These are phyloP conservation scores for Camponotus pennsylvanicus DNA, from an alignment of 1,140 invertebrate species.

Conservation along the genomic window DNA sequence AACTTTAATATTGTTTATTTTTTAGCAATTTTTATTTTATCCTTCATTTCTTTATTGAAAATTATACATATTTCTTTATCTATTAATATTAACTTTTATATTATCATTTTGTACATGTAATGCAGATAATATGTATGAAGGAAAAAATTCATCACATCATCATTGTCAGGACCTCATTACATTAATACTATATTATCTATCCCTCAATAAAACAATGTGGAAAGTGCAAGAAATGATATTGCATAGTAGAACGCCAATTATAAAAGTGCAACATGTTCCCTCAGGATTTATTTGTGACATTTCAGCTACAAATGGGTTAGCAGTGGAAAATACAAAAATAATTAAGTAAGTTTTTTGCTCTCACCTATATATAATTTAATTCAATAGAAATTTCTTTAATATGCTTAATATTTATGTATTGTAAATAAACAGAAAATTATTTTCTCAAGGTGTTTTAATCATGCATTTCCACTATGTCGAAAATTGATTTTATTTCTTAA, in stretches of 20 bases:
- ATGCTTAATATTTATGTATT: too few species aligned
- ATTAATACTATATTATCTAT: neutral
- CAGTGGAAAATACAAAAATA: conserved; percentile 86
- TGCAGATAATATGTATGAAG: neutral
- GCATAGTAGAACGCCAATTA: conserved; percentile 85
- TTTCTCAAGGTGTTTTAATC: conserved; percentile 79
- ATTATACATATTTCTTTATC: neutral
- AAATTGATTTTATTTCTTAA: conserved; percentile 83
- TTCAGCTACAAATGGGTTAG: conserved; percentile 86
- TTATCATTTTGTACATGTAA: neutral
- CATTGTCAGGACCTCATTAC: neutral
- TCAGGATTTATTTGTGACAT: conserved; percentile 86
- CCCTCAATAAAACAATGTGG: conserved; percentile 49
- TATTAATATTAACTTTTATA: neutral
- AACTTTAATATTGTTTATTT: too few species aligned
- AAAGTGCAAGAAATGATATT: conserved; percentile 44
- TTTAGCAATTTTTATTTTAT: neutral
- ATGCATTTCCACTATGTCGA: conserved; percentile 78
- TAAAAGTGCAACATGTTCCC: conserved; percentile 84
- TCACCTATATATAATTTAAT: neutral
- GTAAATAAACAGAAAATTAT: neutral
- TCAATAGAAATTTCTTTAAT: too few species aligned
- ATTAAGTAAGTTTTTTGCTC: conserved; percentile 77
- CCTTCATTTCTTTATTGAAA: neutral
- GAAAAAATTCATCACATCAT: neutral